A percentile compares a stretch with the other conserved stretches of the same genome.
These are phyloP conservation scores for Phorcus lineatus DNA, from an alignment of 2,888 invertebrate genomes.

Conservation along the genomic window DNA sequence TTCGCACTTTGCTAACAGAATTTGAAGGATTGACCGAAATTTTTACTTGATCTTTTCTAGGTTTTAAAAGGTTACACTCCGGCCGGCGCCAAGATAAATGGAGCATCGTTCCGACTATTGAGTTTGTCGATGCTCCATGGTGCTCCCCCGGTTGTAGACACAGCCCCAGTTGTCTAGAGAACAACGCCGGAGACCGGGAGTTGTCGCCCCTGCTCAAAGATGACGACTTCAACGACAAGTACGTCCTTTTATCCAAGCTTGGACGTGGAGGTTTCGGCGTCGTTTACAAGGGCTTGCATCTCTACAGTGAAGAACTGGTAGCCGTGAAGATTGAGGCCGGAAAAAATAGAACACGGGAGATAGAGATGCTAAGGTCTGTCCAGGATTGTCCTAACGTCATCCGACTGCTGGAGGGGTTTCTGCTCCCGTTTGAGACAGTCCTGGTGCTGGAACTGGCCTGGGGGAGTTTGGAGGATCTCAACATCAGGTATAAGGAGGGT, in stretches of 20 bases:
- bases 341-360: background rate
- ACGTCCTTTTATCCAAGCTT: background rate
- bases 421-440: background rate
- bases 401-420: background rate
- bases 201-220: background rate
- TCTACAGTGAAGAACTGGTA: background rate
- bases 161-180: too few species aligned
- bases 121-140: too few species aligned
- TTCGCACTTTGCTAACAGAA: too few species aligned
- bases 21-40: too few species aligned
- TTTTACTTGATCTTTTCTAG: too few species aligned
- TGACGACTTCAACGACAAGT: background rate
- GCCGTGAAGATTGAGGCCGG: background rate
- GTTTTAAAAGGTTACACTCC: too few species aligned
- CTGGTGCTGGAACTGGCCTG: background rate
- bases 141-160: too few species aligned
- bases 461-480: background rate
- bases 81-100: too few species aligned
- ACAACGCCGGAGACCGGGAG: too few species aligned
- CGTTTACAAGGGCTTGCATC: background rate
- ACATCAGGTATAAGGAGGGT: background rate
- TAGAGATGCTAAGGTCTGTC: background rate
- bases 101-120: too few species aligned
- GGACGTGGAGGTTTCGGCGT: background rate
- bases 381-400: background rate